Conservation (phyloP, 2,888 invertebrate genomes). For the Agrotis clavis region DNA sequence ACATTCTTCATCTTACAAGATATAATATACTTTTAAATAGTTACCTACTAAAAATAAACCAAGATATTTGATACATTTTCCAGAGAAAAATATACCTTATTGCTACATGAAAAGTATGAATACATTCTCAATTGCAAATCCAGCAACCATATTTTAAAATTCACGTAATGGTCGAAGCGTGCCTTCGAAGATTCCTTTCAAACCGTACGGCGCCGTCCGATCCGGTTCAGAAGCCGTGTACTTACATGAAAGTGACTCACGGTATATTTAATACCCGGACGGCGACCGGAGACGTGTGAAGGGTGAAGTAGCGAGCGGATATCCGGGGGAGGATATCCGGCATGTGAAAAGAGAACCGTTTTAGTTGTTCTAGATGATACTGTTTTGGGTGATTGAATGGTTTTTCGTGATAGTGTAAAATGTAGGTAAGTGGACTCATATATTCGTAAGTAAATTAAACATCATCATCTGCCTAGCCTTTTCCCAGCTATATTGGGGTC, state of each 20-base stretch:
- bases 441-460: too few relatives aligned
- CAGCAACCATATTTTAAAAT: not conserved
- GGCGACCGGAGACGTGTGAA: conserved; percentile 52
- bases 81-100: not conserved
- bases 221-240: conserved; percentile 14
- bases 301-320: conserved; percentile 55
- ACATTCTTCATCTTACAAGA: too few relatives aligned
- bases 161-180: not conserved
- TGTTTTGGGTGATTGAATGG: conserved; percentile 23
- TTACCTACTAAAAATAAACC: too few relatives aligned
- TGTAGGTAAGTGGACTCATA: not conserved
- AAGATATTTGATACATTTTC: too few relatives aligned
- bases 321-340: conserved; percentile 54
- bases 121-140: conserved; percentile 12
- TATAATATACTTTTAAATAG: too few relatives aligned
- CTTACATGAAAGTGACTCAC: conserved; percentile 30
- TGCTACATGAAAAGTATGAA: not conserved
- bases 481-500: too few relatives aligned
- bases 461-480: too few relatives aligned
- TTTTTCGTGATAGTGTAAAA: not conserved
- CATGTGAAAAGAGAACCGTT: conserved; percentile 37
- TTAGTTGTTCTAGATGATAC: conserved; percentile 45
- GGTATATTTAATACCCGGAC: conserved; percentile 53
- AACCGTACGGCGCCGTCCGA: not conserved
- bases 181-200: conserved; percentile 15